Evolutionary conservation across 1,140 invertebrate species (phyloP).

Genomic region (Zaprionus lachaisei): DNA sequence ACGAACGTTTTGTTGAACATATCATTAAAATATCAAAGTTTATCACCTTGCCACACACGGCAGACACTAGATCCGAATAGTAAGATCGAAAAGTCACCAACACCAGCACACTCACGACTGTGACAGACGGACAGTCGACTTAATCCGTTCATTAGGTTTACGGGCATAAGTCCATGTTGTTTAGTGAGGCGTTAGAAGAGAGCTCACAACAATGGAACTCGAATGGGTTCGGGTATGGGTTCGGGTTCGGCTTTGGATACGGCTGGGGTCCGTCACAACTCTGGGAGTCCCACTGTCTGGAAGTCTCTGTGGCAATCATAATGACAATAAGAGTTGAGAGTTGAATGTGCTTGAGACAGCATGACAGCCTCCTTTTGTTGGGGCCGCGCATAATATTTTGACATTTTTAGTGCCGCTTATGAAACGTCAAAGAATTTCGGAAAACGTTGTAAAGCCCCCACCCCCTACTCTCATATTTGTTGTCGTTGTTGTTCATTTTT

Average conservation of each 20-base stretch:
- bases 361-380: conserved; percentile 65
- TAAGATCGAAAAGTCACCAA: conserved; percentile 53
- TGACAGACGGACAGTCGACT: conserved; percentile 50
- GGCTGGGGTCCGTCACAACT: not conserved
- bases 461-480: not conserved
- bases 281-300: conserved; percentile 12
- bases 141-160: conserved; percentile 83
- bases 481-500: conserved; percentile 39
- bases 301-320: conserved; percentile 53
- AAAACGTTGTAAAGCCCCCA: not conserved
- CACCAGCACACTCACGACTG: conserved; percentile 11
- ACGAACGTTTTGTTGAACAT: conserved; percentile 81
- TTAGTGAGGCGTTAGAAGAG: conserved; percentile 79
- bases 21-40: conserved; percentile 84
- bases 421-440: conserved; percentile 71
- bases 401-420: conserved; percentile 79
- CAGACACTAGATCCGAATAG: conserved; percentile 36
- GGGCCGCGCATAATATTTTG: conserved; percentile 72
- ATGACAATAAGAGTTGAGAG: conserved; percentile 51
- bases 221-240: not conserved
- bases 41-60: conserved; percentile 79
- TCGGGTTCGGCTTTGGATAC: not conserved
- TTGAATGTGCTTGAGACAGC: conserved; percentile 67
- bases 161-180: conserved; percentile 79
- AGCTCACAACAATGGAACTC: conserved; percentile 60